Percentiles rank a stretch among this genome's conserved stretches.
Evolutionary conservation across 2,888 invertebrate species (phyloP).

Genomic region (Lasioglossum figueresi): DNA sequence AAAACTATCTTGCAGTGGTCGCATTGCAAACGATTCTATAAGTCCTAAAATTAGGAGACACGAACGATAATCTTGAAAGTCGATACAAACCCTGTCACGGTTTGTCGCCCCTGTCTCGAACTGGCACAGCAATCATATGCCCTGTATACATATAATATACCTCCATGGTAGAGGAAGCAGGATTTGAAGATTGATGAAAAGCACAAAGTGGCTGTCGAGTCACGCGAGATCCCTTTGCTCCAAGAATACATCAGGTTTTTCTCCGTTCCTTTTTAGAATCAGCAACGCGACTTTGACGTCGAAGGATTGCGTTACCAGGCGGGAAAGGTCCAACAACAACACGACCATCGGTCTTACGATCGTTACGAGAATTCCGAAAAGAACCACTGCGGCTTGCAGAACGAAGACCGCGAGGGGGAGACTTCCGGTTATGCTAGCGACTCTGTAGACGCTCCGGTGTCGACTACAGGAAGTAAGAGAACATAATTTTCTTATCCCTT

Average conservation of each 20-base stretch:
- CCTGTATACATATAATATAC: conserved; percentile 4
- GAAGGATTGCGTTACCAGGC: conserved; percentile 71
- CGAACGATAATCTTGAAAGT: conserved; percentile 19
- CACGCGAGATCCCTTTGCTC: conserved; percentile 61
- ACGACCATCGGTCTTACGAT: conserved; percentile 73
- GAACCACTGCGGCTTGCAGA: conserved; percentile 66
- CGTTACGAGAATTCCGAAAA: conserved; percentile 79
- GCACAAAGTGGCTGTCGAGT: conserved; percentile 43
- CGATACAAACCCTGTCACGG: conserved; percentile 21
- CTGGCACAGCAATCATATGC: conserved; percentile 49
- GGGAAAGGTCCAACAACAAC: conserved; percentile 58
- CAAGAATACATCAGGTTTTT: conserved; percentile 17
- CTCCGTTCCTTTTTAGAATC: conserved; percentile 56
- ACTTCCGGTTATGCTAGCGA: conserved; percentile 94
- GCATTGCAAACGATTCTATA: not conserved
- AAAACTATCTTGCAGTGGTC: not conserved
- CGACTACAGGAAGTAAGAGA: conserved; percentile 42
- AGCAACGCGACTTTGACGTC: conserved; percentile 68
- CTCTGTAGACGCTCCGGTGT: conserved; percentile 84
- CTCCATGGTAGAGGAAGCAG: conserved; percentile 19
- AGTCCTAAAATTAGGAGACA: not conserved
- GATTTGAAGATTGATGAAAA: conserved; percentile 50
- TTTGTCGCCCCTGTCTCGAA: conserved; percentile 44
- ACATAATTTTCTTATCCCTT: not conserved
- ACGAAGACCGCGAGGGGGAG: conserved; percentile 84